Conservation (phyloP, 1,140 invertebrate species). For the Chrysomallon squamiferum region DNA sequence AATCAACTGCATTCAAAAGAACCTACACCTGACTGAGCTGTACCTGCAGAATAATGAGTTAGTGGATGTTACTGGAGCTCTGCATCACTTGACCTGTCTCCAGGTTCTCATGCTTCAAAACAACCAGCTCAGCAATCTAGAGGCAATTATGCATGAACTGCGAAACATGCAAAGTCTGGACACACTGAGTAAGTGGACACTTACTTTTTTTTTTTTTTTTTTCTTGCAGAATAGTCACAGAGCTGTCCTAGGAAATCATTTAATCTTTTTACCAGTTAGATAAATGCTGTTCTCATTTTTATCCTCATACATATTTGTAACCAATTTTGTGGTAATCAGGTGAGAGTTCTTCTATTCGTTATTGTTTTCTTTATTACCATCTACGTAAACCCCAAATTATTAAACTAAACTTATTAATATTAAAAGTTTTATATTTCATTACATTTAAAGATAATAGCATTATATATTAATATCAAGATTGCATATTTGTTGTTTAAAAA, state of each 20-base stretch:
- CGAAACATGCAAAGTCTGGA: conserved; percentile 51
- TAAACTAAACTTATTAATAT: too few relatives aligned
- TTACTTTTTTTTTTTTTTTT: too few relatives aligned
- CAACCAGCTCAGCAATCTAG: conserved; percentile 57
- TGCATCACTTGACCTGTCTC: conserved; percentile 52
- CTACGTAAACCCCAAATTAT: too few relatives aligned
- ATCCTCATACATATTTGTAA: conserved; percentile 2
- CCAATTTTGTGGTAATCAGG: neutral
- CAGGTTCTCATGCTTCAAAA: conserved; percentile 53
- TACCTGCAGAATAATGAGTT: conserved; percentile 57
- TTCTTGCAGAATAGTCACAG: too few relatives aligned
- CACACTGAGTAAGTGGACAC: conserved; percentile 52
- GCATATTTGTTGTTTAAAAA: too few relatives aligned
- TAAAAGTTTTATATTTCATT: too few relatives aligned
- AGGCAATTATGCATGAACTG: conserved; percentile 51
- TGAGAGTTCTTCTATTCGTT: too few relatives aligned
- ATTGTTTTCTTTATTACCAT: too few relatives aligned
- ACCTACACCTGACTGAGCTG: conserved; percentile 49
- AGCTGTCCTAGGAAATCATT: too few relatives aligned
- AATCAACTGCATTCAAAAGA: conserved; percentile 39
- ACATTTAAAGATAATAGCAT: too few relatives aligned
- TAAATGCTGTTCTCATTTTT: neutral
- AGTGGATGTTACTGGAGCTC: conserved; percentile 44
- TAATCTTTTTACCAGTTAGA: too few relatives aligned
- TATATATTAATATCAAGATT: too few relatives aligned